phyloP scores from a whole-genome alignment of 1,140 invertebrate genomes.

The Halesus radiatus region DNA sequence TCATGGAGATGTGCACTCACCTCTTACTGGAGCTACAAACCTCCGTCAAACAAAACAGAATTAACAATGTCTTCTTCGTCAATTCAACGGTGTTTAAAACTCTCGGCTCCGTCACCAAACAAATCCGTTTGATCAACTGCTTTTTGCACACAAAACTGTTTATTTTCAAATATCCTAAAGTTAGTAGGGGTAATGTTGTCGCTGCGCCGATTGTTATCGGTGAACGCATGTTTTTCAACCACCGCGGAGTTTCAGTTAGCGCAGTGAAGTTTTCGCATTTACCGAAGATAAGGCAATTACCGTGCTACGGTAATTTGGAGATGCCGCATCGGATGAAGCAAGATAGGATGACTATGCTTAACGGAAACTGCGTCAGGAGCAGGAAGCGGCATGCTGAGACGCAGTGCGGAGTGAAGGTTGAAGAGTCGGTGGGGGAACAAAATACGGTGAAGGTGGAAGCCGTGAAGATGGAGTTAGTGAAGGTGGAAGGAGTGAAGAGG shows the following conservation, averaged over 20 bases:
- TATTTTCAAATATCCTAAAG: conserved; percentile 67
- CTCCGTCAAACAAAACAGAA: conserved; percentile 37
- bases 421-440: too few species aligned
- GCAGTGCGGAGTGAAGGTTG: neutral
- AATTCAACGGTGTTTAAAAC: conserved; percentile 56
- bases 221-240: conserved; percentile 60
- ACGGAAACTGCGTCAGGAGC: conserved; percentile 26
- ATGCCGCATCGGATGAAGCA: conserved; percentile 66
- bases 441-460: too few species aligned
- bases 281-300: conserved; percentile 63
- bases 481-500: too few species aligned
- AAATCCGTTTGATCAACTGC: conserved; percentile 65
- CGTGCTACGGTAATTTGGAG: conserved; percentile 68
- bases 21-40: neutral
- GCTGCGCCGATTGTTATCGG: conserved; percentile 60
- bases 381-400: conserved; percentile 43
- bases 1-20: conserved; percentile 3
- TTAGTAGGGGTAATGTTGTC: conserved; percentile 65
- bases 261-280: conserved; percentile 65
- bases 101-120: conserved; percentile 66
- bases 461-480: too few species aligned
- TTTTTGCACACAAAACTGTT: conserved; percentile 64
- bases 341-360: conserved; percentile 55
- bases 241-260: conserved; percentile 61
- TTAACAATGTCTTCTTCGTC: conserved; percentile 47